Conservation (phyloP, 2,113 vertebrate genomes). For the Gopherus evgoodei region DNA sequence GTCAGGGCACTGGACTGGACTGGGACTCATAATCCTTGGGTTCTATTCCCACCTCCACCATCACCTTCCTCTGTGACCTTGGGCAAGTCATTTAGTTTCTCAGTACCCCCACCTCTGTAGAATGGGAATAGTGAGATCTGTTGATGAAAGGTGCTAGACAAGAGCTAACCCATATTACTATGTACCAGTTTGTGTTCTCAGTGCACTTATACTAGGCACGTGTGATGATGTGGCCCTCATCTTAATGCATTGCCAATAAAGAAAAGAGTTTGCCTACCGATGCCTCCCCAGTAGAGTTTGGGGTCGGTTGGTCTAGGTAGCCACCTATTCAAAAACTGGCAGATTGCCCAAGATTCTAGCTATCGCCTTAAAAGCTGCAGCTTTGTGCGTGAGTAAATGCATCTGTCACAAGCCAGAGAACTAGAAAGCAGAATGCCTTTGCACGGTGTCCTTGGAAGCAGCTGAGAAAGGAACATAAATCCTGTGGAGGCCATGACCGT, state of each 20-base stretch:
- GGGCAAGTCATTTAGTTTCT: background rate
- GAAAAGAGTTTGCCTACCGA: background rate
- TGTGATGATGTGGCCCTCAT: background rate
- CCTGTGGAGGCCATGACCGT: background rate
- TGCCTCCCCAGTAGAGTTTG: background rate
- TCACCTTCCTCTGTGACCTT: background rate
- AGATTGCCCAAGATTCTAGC: background rate
- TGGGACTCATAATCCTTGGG: background rate
- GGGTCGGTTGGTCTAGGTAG: background rate
- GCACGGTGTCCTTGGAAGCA: background rate
- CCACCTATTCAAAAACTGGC: background rate
- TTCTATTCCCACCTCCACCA: background rate
- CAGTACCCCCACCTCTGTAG: background rate
- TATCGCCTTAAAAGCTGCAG: background rate
- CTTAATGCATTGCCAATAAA: background rate
- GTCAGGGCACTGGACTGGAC: background rate
- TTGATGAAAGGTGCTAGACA: background rate
- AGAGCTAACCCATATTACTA: background rate
- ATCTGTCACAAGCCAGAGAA: constrained; percentile 5
- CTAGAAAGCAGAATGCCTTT: background rate
- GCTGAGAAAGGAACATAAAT: background rate
- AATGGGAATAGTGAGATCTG: background rate
- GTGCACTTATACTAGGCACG: too few relatives aligned
- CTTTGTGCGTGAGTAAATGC: background rate
- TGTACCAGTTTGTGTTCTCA: background rate